A percentile compares a stretch with the other conserved stretches of the same genome.
Conservation (phyloP, 2,888 invertebrate genomes). For the Drosophila paucipuncta region DNA sequence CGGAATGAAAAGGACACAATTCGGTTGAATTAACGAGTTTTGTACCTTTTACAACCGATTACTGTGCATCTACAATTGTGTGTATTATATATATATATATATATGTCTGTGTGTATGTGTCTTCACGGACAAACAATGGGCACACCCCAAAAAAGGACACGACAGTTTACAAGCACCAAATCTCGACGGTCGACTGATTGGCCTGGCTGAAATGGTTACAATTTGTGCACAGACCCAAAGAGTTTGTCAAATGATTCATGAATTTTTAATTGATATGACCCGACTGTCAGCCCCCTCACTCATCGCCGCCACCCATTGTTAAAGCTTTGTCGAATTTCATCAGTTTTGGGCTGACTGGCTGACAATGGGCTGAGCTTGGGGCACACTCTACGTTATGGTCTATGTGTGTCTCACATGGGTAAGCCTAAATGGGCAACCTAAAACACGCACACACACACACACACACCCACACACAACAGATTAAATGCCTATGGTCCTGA, state of each 20-base stretch:
- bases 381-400: slow-evolving; percentile 8
- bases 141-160: slow-evolving; percentile 10
- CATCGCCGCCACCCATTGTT: slow-evolving; percentile 1
- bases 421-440: slow-evolving; percentile 78
- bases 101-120: slow-evolving; percentile 14
- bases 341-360: slow-evolving; percentile 42
- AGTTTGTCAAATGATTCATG: slow-evolving; percentile 81
- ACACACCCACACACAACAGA: slow-evolving; percentile 66
- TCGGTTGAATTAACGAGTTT: slow-evolving; percentile 51
- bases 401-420: slow-evolving; percentile 63
- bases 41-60: slow-evolving; percentile 77
- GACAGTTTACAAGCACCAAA: slow-evolving; percentile 24
- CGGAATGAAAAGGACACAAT: slow-evolving; percentile 35
- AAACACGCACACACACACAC: slow-evolving; percentile 66
- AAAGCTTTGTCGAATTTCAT: slow-evolving; percentile 63
- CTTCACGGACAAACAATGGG: slow-evolving; percentile 39
- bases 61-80: slow-evolving; percentile 56
- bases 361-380: slow-evolving; percentile 62
- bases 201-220: slow-evolving; percentile 52
- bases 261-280: slow-evolving; percentile 74
- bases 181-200: slow-evolving; percentile 58
- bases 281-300: slow-evolving; percentile 9
- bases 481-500: slow-evolving; percentile 61
- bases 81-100: slow-evolving; percentile 1
- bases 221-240: slow-evolving; percentile 56